Base-by-base conservation (phyloP, 2,797 vertebrate species). In the Sebastes itinus region DNA sequence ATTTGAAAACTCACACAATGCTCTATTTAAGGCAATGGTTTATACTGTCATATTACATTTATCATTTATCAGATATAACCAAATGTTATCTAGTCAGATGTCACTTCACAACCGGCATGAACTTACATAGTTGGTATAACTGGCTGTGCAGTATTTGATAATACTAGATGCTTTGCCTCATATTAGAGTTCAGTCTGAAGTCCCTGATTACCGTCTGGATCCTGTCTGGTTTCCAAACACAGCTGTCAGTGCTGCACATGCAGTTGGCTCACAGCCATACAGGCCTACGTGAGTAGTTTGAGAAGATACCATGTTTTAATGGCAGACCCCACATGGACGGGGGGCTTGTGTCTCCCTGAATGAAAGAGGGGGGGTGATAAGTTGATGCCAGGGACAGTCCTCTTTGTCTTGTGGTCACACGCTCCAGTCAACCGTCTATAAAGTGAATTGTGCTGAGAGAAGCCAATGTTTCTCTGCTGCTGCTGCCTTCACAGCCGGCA, bases 371-470 rank as follows among this genome's bases (percentile, higher is more conserved):
- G 84, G 87, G 85, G 87, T 86, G 85, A 89, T 77, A 87, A 87
- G 90, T 89, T 90, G 86, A 94, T 88, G 89, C 87, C 87, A 78
- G 82, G 83, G 83, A 92, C 77, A 72, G 82, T 81, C 75, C 16
- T 90, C 93, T 95, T 96, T 96, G 95, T 95, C 88, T 89, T 28
- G 82, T 70, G 82, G 85, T 90, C 71, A 81, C 87, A 88, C 73
- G 60, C 87, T 95, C 88, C 90, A 93, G 92, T 92, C 91, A 91
- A 87, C 88, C 93, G 62, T 92, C 94, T 90, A 92, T 93, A 89
- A 94, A 90, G 83, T 61, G 81, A 88, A 91, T 86, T 88, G 87
- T 87, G 80, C 35, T 58, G 60, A 83, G 71, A 84, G 83, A 87
- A 75, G 49, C 52, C 49, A 55, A 1, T 28, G 78, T 80, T 74